Evolutionary conservation across 2,888 invertebrate genomes (phyloP).

Genomic region (Nasonovia ribisnigri): DNA sequence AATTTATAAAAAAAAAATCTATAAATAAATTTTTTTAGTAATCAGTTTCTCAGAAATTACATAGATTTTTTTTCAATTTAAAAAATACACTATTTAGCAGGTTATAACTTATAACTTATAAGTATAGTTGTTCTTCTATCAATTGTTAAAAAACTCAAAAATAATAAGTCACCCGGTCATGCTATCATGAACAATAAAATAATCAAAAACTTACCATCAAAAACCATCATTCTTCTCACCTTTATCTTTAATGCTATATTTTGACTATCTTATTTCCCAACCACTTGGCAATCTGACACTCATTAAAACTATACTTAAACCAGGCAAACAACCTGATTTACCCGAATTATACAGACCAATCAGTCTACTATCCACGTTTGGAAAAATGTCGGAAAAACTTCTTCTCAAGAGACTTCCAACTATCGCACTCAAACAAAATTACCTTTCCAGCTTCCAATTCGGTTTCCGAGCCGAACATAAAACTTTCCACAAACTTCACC

Average conservation of each 20-base stretch:
- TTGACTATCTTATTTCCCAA: constrained; percentile 1
- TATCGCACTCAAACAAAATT: not conserved
- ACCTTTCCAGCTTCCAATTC: constrained; percentile 53
- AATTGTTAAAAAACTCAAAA: too few relatives aligned
- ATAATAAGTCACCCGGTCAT: not conserved
- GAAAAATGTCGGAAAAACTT: too few relatives aligned
- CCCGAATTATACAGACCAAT: not conserved
- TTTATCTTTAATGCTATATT: not conserved
- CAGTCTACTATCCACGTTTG: constrained; percentile 55
- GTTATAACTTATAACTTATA: not conserved
- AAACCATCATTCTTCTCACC: constrained; percentile 14
- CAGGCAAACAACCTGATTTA: not conserved
- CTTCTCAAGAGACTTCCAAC: constrained; percentile 24
- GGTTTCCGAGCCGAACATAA: constrained; percentile 43
- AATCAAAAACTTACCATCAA: constrained; percentile 20
- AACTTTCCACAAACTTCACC: constrained; percentile 54
- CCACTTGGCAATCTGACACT: not conserved
- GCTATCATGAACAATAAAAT: constrained; percentile 10
- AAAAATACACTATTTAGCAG: not conserved
- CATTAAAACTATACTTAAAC: not conserved
- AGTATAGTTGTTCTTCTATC: not conserved
- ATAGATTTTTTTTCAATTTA: not conserved
- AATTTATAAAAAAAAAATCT: not conserved
- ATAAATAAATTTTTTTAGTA: not conserved
- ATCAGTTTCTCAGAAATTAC: not conserved